phyloP scores from a whole-genome alignment of 2,797 vertebrate genomes.

The Spatula clypeata region DNA sequence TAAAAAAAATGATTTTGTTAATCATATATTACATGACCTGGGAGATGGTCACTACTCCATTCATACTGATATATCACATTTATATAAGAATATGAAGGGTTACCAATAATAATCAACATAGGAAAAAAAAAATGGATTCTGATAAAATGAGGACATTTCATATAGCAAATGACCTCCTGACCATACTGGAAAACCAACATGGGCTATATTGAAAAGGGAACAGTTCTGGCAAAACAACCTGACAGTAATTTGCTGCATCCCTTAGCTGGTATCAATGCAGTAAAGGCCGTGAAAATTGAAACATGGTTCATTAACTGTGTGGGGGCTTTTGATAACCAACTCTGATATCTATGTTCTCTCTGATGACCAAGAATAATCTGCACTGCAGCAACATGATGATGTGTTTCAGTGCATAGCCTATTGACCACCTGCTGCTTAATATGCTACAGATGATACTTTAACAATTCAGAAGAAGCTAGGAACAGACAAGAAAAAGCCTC shows the following conservation, averaged over 20 bases:
- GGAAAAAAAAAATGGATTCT: rapidly evolving
- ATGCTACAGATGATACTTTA: slow-evolving; percentile 11
- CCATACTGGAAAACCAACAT: not conserved
- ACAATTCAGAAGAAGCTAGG: not conserved
- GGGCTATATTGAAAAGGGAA: not conserved
- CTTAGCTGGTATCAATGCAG: not conserved
- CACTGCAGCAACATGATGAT: not conserved
- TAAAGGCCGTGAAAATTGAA: slow-evolving; percentile 7
- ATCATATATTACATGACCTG: not conserved
- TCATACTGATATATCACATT: not conserved
- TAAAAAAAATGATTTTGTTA: not conserved
- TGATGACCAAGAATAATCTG: slow-evolving; percentile 24
- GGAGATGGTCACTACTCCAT: not conserved
- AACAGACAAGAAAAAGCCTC: not conserved
- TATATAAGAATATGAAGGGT: not conserved
- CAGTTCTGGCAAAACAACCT: slow-evolving; percentile 3
- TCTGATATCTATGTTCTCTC: not conserved
- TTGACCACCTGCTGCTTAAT: slow-evolving; percentile 55
- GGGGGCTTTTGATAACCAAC: not conserved
- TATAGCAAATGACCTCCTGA: not conserved
- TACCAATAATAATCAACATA: not conserved
- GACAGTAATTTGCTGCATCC: not conserved
- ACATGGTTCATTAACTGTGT: slow-evolving; percentile 12
- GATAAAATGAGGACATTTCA: not conserved
- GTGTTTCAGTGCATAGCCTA: slow-evolving; percentile 4